These are phyloP conservation scores for Cosmia trapezina DNA, from an alignment of 2,888 invertebrate species.

Conservation along the genomic window DNA sequence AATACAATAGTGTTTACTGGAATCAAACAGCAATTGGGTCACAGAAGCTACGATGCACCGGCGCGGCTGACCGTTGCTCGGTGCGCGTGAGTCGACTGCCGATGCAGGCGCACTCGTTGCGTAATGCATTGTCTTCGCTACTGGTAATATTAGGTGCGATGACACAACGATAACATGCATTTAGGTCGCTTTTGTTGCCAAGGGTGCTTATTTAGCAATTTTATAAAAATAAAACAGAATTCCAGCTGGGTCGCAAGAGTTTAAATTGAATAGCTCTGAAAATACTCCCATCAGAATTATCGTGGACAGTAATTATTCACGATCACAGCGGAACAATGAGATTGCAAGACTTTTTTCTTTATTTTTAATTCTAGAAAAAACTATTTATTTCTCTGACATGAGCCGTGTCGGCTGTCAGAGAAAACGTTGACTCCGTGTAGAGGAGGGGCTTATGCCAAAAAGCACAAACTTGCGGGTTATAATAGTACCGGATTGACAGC, in stretches of 20 bases:
- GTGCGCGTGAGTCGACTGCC: constrained; percentile 82
- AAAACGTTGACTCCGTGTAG: constrained; percentile 87
- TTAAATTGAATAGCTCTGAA: constrained; percentile 42
- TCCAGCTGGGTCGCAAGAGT: constrained; percentile 31
- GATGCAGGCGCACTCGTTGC: constrained; percentile 78
- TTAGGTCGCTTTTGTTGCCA: constrained; percentile 66
- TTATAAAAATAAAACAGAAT: constrained; percentile 31
- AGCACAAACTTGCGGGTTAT: constrained; percentile 78
- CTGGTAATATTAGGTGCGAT: constrained; percentile 75
- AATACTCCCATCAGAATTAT: constrained; percentile 54
- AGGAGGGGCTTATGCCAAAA: constrained; percentile 85
- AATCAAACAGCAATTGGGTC: constrained; percentile 86
- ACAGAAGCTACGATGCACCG: constrained; percentile 77
- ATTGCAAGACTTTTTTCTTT: constrained; percentile 73
- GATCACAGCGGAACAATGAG: constrained; percentile 81
- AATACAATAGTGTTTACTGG: constrained; percentile 73
- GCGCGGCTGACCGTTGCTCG: constrained; percentile 82
- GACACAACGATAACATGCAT: constrained; percentile 74
- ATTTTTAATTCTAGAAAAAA: constrained; percentile 76
- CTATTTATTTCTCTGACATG: constrained; percentile 78
- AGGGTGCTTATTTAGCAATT: constrained; percentile 34
- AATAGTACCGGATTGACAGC: constrained; percentile 86
- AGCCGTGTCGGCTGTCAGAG: constrained; percentile 86
- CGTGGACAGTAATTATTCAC: constrained; percentile 72
- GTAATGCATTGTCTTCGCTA: constrained; percentile 81